phyloP scores from a whole-genome alignment of 2,797 vertebrate species.

The Trachops cirrhosus region DNA sequence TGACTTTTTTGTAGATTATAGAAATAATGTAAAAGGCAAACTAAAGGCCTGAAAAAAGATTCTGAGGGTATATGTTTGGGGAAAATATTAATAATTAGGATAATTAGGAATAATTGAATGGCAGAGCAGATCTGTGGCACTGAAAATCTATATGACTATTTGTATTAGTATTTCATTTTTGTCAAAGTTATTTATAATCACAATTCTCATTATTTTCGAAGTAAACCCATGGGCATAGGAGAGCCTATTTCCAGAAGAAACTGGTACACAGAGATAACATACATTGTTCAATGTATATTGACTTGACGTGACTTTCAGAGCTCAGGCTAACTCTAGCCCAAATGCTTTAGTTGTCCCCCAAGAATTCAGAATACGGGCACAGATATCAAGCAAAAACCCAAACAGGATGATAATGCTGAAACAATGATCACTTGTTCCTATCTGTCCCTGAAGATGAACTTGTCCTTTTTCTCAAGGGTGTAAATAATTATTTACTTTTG shows the following conservation, averaged over 20 bases:
- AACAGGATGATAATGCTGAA: background rate
- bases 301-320: background rate
- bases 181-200: background rate
- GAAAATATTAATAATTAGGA: background rate
- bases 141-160: background rate
- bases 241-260: background rate
- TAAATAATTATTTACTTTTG: conserved; percentile 26
- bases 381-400: background rate
- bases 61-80: background rate
- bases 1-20: background rate
- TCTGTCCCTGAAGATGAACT: background rate
- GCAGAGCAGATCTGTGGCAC: background rate
- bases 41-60: background rate
- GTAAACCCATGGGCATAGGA: background rate
- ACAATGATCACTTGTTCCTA: background rate
- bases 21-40: background rate
- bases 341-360: background rate
- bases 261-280: background rate
- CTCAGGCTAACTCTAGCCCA: background rate
- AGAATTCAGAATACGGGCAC: background rate
- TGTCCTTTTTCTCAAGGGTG: background rate
- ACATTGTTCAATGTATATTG: background rate
- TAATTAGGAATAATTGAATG: background rate
- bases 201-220: background rate
- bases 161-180: background rate